Percentiles rank a stretch among this genome's conserved stretches.
phyloP scores from a whole-genome alignment of 37 sponge, comb jelly and placozoan genomes.

The Cliona cf. orientalis region DNA sequence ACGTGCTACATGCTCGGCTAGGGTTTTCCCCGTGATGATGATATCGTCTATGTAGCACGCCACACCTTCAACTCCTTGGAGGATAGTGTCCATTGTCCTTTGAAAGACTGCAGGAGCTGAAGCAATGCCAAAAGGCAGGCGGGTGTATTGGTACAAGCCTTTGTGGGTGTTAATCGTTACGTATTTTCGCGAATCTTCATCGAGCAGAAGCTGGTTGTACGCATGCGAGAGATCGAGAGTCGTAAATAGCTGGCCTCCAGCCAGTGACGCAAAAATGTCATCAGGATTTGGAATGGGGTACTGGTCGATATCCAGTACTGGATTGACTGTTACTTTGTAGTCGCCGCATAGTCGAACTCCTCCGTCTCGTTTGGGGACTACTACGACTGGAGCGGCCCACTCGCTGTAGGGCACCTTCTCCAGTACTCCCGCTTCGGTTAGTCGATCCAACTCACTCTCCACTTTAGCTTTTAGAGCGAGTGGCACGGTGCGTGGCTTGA shows the following conservation, averaged over 20 bases:
- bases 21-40: background rate
- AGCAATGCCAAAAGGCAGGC: conserved; percentile 15
- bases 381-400: no score
- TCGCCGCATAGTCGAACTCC: no score
- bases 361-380: no score
- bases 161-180: background rate
- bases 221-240: conserved; percentile 8
- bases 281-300: background rate
- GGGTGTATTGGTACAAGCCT: background rate
- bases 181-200: background rate
- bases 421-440: no score
- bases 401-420: no score
- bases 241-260: background rate
- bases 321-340: no score
- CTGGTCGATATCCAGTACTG: background rate
- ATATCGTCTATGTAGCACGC: background rate
- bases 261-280: background rate
- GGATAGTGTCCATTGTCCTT: background rate
- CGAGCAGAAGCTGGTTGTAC: background rate
- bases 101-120: conserved; percentile 21
- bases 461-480: no score
- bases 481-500: no score
- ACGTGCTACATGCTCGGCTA: background rate
- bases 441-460: no score
- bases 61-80: conserved; percentile 1